phyloP scores from a whole-genome alignment of 53 echinoderm and acorn worm species.

The Paracentrotus lividus region DNA sequence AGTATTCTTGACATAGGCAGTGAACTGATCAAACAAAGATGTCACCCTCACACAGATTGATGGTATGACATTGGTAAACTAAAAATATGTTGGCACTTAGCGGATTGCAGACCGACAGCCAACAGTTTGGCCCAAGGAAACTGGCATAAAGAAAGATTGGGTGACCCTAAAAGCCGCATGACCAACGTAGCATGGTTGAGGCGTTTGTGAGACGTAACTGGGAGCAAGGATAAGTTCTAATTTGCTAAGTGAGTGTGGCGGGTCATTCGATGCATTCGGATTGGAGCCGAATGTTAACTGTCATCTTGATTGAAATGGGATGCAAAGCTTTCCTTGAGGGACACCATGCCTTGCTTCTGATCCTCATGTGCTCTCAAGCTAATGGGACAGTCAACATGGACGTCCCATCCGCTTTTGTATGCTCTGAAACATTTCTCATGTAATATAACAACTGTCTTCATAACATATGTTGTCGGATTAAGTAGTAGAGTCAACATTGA shows the following conservation, averaged over 20 bases:
- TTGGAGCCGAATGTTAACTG: neutral
- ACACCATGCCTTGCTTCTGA: neutral
- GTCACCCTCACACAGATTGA: neutral
- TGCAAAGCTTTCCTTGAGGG: neutral
- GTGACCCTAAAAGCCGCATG: neutral
- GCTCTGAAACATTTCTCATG: neutral
- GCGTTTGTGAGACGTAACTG: neutral
- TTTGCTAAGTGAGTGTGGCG: conserved; percentile 59
- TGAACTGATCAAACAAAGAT: conserved; percentile 10
- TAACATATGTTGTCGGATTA: neutral
- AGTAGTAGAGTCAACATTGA: neutral
- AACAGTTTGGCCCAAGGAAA: conserved; percentile 12
- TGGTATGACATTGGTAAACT: conserved; percentile 11
- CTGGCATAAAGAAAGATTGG: neutral
- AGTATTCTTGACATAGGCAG: neutral
- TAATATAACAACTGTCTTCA: neutral
- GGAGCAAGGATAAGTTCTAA: conserved; percentile 42
- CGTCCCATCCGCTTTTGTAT: neutral
- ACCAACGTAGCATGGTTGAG: neutral
- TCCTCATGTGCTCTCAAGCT: conserved; percentile 10
- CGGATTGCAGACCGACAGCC: conserved; percentile 15
- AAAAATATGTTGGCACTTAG: conserved; percentile 42
- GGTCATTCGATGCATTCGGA: conserved; percentile 41
- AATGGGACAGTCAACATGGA: neutral
- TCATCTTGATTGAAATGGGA: conserved; percentile 18